Evolutionary conservation across 2,888 invertebrate species (phyloP).

Genomic region (Rhamphomyia laevipes): DNA sequence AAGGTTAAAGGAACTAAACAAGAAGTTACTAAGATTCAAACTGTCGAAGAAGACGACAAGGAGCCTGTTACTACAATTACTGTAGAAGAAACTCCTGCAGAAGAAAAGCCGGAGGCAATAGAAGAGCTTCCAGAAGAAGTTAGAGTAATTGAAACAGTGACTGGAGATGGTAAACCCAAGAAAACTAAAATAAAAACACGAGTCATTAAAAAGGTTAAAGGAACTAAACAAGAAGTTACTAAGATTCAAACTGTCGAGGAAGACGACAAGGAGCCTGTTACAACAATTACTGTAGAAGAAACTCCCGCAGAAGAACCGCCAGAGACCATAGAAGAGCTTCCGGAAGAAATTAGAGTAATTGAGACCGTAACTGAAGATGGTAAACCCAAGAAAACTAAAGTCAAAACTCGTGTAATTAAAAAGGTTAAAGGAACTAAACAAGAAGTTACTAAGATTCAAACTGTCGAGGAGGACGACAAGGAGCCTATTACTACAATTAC

Average conservation of each 20-base stretch:
- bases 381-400: conserved; percentile 23
- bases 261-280: conserved; percentile 30
- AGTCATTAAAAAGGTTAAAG: conserved; percentile 29
- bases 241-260: conserved; percentile 33
- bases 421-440: conserved; percentile 30
- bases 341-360: conserved; percentile 19
- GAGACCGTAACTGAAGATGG: conserved; percentile 17
- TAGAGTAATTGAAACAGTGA: conserved; percentile 31
- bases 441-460: conserved; percentile 33
- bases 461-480: conserved; percentile 32
- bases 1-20: conserved; percentile 30
- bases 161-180: conserved; percentile 24
- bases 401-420: conserved; percentile 27
- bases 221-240: conserved; percentile 30
- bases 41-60: conserved; percentile 21
- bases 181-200: conserved; percentile 24
- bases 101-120: conserved; percentile 10
- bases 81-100: conserved; percentile 18
- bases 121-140: conserved; percentile 21
- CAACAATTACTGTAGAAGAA: conserved; percentile 22
- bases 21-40: conserved; percentile 27
- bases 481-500: conserved; percentile 28
- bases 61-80: conserved; percentile 23
- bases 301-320: conserved; percentile 7
- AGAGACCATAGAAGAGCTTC: conserved; percentile 20